Evolutionary conservation across 2,113 vertebrate genomes (phyloP).

Genomic region (Sprattus sprattus): DNA sequence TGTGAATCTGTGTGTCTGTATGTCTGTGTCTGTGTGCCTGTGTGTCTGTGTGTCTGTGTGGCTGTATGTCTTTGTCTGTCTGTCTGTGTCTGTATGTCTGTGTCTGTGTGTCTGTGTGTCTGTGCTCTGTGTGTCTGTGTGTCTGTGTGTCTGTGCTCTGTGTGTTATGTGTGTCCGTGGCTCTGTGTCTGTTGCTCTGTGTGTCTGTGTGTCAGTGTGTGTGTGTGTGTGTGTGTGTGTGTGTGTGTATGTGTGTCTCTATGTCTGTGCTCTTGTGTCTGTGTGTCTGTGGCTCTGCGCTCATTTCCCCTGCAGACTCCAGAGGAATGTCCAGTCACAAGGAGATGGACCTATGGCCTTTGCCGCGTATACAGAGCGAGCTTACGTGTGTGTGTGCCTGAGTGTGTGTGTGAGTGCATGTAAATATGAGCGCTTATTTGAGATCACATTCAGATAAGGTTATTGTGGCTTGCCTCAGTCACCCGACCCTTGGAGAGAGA

Average conservation of each 20-base stretch:
- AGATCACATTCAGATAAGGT: conserved; percentile 61
- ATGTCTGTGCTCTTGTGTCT: background rate
- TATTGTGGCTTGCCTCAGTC: conserved; percentile 58
- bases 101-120: background rate
- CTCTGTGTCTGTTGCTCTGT: background rate
- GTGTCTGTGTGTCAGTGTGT: background rate
- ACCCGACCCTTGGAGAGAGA: conserved; percentile 32
- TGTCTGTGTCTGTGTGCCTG: background rate
- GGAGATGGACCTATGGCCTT: background rate
- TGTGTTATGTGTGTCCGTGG: background rate
- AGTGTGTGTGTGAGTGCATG: conserved; percentile 36
- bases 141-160: background rate
- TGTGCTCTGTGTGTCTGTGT: background rate
- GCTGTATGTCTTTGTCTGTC: background rate
- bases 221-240: background rate
- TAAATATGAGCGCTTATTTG: conserved; percentile 42
- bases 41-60: background rate
- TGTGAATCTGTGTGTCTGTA: background rate
- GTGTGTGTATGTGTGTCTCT: background rate
- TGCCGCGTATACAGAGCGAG: conserved; percentile 1
- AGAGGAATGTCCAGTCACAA: conserved; percentile 10
- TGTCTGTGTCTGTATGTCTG: background rate
- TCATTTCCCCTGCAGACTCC: background rate
- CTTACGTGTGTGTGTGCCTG: conserved; percentile 15
- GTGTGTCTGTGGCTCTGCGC: background rate